These are phyloP conservation scores for Morinoia aosen DNA, from an alignment of 2,888 invertebrate species.

Conservation along the genomic window DNA sequence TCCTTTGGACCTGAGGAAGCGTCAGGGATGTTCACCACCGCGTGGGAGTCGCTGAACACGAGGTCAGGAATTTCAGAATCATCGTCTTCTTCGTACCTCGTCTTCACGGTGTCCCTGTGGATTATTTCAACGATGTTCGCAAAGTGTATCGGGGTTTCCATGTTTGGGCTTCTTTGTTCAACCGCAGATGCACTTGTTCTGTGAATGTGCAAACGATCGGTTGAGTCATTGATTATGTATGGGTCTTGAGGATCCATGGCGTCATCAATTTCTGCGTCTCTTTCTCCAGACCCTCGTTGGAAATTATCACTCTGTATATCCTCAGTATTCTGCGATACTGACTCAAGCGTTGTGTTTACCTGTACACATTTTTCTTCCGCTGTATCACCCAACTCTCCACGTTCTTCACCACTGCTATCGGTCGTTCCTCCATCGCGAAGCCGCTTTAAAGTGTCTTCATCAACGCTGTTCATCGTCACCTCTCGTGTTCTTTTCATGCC, in stretches of 20 bases:
- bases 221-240: not conserved
- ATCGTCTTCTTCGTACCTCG: slow-evolving; percentile 34
- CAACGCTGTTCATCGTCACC: not conserved
- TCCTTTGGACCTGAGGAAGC: not conserved
- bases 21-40: not conserved
- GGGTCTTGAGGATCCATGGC: not conserved
- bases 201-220: not conserved
- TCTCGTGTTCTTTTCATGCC: not conserved
- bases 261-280: not conserved
- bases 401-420: not conserved
- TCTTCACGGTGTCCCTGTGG: slow-evolving; percentile 23
- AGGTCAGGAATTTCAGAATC: not conserved
- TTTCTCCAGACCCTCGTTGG: not conserved
- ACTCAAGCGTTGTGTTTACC: not conserved
- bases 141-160: slow-evolving; percentile 40
- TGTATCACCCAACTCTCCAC: not conserved
- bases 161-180: not conserved
- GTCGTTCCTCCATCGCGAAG: not conserved
- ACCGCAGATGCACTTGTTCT: slow-evolving; percentile 13
- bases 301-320: not conserved
- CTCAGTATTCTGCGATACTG: not conserved
- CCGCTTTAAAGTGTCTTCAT: not conserved
- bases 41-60: not conserved
- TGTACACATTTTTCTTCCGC: not conserved
- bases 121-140: slow-evolving; percentile 43